phyloP scores from a whole-genome alignment of 2,113 vertebrate genomes.

The Danio rerio region DNA sequence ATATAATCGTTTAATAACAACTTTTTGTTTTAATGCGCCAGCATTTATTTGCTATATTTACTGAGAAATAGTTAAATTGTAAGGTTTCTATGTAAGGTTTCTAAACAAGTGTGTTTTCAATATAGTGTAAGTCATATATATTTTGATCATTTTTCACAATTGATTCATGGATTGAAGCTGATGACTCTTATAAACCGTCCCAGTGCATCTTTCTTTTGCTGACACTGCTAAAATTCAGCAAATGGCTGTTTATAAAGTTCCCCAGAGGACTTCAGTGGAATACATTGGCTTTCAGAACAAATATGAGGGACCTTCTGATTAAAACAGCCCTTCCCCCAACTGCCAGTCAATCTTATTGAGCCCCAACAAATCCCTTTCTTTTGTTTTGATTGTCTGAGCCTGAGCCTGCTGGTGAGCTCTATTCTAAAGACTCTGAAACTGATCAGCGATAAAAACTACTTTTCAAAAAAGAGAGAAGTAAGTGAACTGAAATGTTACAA shows the following conservation, averaged over 20 bases:
- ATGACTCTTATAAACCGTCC: not conserved
- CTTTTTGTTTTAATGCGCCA: too few relatives aligned
- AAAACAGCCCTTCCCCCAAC: slow-evolving; percentile 32
- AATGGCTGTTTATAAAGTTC: slow-evolving; percentile 5
- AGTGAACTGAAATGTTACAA: not conserved
- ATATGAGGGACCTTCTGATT: slow-evolving; percentile 16
- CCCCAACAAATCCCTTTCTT: slow-evolving; percentile 1
- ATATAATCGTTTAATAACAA: too few relatives aligned
- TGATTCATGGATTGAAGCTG: not conserved
- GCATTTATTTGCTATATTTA: too few relatives aligned
- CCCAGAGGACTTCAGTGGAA: slow-evolving; percentile 6
- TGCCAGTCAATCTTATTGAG: slow-evolving; percentile 30
- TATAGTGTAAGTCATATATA: not conserved
- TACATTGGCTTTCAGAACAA: slow-evolving; percentile 14
- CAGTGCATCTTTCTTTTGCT: not conserved
- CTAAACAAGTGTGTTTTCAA: not conserved
- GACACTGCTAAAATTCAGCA: not conserved
- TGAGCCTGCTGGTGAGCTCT: not conserved
- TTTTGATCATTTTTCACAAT: too few relatives aligned
- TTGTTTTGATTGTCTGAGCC: slow-evolving; percentile 14
- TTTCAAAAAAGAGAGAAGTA: not conserved
- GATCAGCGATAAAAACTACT: not conserved
- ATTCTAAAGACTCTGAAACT: not conserved
- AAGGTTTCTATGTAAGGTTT: too few relatives aligned
- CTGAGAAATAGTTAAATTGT: too few relatives aligned